Evolutionary conservation across 1,140 invertebrate species (phyloP).

Genomic region (Aphelenchoides fujianensis): DNA sequence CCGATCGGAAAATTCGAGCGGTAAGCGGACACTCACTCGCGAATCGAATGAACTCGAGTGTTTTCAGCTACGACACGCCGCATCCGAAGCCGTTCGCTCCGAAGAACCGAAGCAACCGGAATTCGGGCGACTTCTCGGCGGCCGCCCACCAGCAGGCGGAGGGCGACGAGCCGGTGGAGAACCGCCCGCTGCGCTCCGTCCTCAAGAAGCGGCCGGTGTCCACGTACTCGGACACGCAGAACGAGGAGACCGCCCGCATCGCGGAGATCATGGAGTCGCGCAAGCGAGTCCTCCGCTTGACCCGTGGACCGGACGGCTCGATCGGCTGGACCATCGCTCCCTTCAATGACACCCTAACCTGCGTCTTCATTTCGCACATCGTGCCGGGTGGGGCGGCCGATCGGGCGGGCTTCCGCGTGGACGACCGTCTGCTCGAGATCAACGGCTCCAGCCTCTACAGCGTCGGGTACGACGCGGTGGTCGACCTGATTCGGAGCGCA

Average conservation of each 20-base stretch:
- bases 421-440: slow-evolving; percentile 61
- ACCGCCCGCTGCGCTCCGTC: slow-evolving; percentile 41
- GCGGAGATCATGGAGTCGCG: slow-evolving; percentile 17
- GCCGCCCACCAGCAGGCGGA: neutral
- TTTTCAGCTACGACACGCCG: too few species aligned
- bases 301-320: slow-evolving; percentile 66
- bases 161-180: neutral
- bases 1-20: slow-evolving; percentile 74
- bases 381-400: slow-evolving; percentile 83
- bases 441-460: slow-evolving; percentile 36
- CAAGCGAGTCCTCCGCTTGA: slow-evolving; percentile 14
- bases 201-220: slow-evolving; percentile 39
- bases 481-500: slow-evolving; percentile 39
- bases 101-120: slow-evolving; percentile 39
- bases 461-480: slow-evolving; percentile 37
- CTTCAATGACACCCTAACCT: slow-evolving; percentile 41
- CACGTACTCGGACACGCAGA: slow-evolving; percentile 63
- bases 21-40: slow-evolving; percentile 94
- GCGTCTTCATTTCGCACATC: slow-evolving; percentile 72
- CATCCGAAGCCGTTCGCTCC: slow-evolving; percentile 73
- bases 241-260: slow-evolving; percentile 5
- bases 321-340: slow-evolving; percentile 55
- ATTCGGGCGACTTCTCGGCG: slow-evolving; percentile 29
- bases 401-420: slow-evolving; percentile 73
- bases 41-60: too few species aligned